Conservation (phyloP, 2,797 vertebrate species). For the Intellagama lesueurii region DNA sequence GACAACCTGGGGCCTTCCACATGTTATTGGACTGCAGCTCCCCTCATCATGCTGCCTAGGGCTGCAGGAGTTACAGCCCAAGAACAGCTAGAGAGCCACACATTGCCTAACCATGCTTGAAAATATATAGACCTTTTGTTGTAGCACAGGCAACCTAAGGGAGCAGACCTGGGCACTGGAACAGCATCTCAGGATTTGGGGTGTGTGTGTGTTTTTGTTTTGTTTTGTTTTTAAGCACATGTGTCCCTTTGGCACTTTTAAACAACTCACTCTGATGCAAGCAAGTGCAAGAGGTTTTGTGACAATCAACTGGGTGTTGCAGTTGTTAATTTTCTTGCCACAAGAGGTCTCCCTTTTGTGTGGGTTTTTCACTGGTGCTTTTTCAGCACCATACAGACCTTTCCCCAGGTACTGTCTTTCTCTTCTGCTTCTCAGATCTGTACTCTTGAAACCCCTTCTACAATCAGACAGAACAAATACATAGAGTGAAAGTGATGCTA, state of each 20-base stretch:
- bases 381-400: background rate
- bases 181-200: conserved; percentile 25
- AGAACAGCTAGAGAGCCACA: background rate
- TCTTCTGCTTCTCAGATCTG: background rate
- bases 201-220: background rate
- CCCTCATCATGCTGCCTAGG: background rate
- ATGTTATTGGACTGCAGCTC: background rate
- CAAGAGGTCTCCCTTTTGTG: background rate
- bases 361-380: background rate
- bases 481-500: background rate
- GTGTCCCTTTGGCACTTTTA: conserved; percentile 16
- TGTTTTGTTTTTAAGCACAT: background rate
- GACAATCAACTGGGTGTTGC: background rate
- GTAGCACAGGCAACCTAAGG: background rate
- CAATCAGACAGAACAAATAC: background rate
- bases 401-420: background rate
- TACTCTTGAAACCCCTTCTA: background rate
- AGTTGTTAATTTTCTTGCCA: background rate
- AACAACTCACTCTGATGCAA: conserved; percentile 19
- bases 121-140: background rate
- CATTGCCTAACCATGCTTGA: background rate
- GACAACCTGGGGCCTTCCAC: background rate
- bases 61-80: background rate
- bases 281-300: conserved; percentile 6
- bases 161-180: background rate